Evolutionary conservation across 1,140 invertebrate genomes (phyloP).

Genomic region (Drosophila nasuta): DNA sequence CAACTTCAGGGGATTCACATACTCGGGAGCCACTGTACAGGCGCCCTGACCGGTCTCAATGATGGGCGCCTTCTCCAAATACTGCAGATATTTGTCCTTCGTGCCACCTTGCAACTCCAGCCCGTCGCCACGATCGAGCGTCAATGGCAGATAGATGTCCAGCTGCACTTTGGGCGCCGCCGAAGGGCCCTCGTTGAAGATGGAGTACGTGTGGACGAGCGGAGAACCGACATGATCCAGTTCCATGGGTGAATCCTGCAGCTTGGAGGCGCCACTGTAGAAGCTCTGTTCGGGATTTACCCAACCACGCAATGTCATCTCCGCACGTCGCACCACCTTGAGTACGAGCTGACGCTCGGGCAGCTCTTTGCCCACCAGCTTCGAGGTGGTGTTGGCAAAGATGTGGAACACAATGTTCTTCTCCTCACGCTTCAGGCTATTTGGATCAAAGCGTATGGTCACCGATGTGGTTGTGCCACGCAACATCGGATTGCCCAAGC

Average conservation of each 20-base stretch:
- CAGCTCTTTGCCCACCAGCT: constrained; percentile 86
- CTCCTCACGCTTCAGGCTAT: constrained; percentile 89
- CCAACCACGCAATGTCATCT: constrained; percentile 91
- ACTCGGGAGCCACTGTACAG: constrained; percentile 86
- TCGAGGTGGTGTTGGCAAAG: constrained; percentile 95
- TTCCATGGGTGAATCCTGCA: constrained; percentile 92
- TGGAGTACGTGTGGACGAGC: constrained; percentile 93
- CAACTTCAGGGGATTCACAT: constrained; percentile 90
- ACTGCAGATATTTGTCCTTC: constrained; percentile 95
- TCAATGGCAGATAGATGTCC: constrained; percentile 95
- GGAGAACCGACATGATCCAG: constrained; percentile 94
- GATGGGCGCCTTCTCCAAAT: constrained; percentile 92
- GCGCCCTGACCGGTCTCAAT: constrained; percentile 89
- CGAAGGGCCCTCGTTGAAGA: constrained; percentile 95
- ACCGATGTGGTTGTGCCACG: constrained; percentile 86
- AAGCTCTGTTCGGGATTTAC: constrained; percentile 91
- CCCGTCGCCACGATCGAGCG: constrained; percentile 90
- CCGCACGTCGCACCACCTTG: constrained; percentile 92
- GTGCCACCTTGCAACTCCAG: constrained; percentile 51
- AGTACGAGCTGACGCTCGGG: constrained; percentile 87
- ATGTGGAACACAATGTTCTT: constrained; percentile 89
- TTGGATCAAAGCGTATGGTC: constrained; percentile 92
- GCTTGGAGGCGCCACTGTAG: constrained; percentile 92
- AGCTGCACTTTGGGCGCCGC: constrained; percentile 91
- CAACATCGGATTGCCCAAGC: constrained; percentile 95